phyloP scores from a whole-genome alignment of 2,888 invertebrate genomes.

The Andrena marginata region DNA sequence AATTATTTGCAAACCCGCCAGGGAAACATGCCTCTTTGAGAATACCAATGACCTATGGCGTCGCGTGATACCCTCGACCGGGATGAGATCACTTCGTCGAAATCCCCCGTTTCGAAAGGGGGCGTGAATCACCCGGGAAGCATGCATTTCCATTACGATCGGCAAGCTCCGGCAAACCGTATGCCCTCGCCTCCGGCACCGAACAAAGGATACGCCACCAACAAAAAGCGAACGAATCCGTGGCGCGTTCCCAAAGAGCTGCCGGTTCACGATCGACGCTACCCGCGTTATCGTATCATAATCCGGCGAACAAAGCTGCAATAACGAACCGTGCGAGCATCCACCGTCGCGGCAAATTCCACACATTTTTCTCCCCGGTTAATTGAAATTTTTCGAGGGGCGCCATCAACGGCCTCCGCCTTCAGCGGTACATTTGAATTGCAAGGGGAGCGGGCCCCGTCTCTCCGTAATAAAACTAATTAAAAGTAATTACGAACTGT shows the following conservation, averaged over 20 bases:
- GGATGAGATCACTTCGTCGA: conserved; percentile 44
- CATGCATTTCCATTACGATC: conserved; percentile 36
- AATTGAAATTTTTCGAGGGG: background rate
- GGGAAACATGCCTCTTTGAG: conserved; percentile 5
- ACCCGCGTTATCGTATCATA: background rate
- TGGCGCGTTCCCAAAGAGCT: too few species aligned
- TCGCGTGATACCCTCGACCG: conserved; percentile 30
- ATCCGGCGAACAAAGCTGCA: background rate
- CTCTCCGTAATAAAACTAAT: conserved; percentile 29
- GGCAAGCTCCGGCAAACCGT: background rate
- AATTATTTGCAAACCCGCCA: conserved; percentile 17
- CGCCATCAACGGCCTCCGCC: background rate
- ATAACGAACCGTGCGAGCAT: background rate
- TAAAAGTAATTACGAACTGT: conserved; percentile 37
- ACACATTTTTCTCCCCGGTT: background rate
- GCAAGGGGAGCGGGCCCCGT: background rate
- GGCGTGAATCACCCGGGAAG: conserved; percentile 35
- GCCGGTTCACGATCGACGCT: too few species aligned
- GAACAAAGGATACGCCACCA: too few species aligned
- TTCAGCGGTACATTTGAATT: background rate
- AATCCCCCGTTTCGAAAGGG: conserved; percentile 37
- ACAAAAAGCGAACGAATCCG: too few species aligned
- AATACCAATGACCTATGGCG: conserved; percentile 34
- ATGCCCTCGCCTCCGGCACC: background rate
- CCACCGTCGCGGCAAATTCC: background rate